A percentile compares a stretch with the other conserved stretches of the same genome.
phyloP scores from a whole-genome alignment of 2,113 vertebrate species.

The Colossoma macropomum region DNA sequence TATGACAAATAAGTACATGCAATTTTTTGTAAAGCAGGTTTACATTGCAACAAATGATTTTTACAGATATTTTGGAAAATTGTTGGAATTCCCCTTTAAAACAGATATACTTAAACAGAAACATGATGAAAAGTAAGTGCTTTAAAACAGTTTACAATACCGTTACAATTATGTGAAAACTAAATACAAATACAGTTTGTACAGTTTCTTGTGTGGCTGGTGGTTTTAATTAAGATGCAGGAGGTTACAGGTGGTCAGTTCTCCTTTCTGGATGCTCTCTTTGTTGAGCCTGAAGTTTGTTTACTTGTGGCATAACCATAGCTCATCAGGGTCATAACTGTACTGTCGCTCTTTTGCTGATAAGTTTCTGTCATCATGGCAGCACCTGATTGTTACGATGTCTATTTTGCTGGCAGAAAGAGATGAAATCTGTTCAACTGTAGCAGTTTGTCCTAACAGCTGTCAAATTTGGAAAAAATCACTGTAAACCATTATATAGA shows the following conservation, averaged over 20 bases:
- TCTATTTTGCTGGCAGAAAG: conserved; percentile 24
- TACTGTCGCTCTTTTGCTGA: conserved; percentile 48
- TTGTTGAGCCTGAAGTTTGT: conserved; percentile 3
- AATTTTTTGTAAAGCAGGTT: too few species aligned
- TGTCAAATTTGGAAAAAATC: conserved; percentile 41
- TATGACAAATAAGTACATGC: too few species aligned
- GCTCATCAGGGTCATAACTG: conserved; percentile 61
- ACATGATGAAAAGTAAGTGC: too few species aligned
- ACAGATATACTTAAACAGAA: too few species aligned
- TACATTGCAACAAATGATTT: too few species aligned
- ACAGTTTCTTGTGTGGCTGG: too few species aligned
- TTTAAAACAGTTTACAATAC: too few species aligned
- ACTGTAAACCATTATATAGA: too few species aligned
- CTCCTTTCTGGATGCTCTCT: conserved; percentile 26
- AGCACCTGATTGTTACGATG: conserved; percentile 54
- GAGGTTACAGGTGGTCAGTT: conserved; percentile 41
- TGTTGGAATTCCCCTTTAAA: too few species aligned
- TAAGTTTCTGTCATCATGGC: conserved; percentile 54
- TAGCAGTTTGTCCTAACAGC: conserved; percentile 35
- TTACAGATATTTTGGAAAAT: too few species aligned
- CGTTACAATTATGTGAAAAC: too few species aligned
- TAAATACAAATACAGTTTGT: too few species aligned
- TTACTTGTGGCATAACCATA: not conserved
- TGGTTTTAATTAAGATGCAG: conserved; percentile 45
- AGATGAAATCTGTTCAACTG: conserved; percentile 47